Evolutionary conservation across 2,797 vertebrate genomes (phyloP).

Genomic region (Bucorvus abyssinicus): DNA sequence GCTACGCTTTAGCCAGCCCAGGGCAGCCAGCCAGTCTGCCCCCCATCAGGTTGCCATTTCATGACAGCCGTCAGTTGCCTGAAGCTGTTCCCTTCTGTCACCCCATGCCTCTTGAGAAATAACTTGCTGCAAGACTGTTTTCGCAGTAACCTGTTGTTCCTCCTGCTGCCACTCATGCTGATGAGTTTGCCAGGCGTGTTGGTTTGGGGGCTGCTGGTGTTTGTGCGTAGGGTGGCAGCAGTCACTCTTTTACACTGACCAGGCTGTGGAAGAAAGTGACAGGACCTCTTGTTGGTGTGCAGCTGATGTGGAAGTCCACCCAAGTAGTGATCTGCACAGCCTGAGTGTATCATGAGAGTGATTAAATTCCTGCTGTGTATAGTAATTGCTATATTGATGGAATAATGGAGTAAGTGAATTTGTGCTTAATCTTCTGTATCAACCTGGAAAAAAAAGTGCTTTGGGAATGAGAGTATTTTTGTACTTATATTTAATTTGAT

Average conservation of each 20-base stretch:
- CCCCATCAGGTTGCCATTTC: no score
- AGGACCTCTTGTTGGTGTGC: background rate
- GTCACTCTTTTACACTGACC: background rate
- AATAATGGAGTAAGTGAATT: background rate
- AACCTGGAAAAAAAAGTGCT: background rate
- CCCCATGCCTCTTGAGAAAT: background rate
- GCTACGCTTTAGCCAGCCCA: background rate
- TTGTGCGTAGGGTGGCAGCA: background rate
- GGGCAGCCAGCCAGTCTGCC: background rate
- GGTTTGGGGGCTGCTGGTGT: background rate
- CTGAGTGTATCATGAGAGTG: background rate
- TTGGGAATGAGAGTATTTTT: constrained; percentile 12
- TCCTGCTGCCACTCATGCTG: background rate
- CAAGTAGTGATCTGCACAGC: background rate
- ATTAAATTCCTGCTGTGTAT: constrained; percentile 51
- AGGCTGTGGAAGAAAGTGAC: background rate
- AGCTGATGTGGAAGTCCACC: background rate
- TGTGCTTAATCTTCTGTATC: constrained; percentile 38
- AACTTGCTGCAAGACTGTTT: background rate
- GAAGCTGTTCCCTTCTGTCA: background rate
- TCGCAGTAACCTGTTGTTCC: background rate
- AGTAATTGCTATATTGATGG: constrained; percentile 40
- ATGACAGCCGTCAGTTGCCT: background rate
- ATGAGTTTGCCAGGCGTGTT: no score
- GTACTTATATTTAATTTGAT: constrained; percentile 25